phyloP scores from a whole-genome alignment of 2,113 vertebrate species.

The Calyptomena viridis region DNA sequence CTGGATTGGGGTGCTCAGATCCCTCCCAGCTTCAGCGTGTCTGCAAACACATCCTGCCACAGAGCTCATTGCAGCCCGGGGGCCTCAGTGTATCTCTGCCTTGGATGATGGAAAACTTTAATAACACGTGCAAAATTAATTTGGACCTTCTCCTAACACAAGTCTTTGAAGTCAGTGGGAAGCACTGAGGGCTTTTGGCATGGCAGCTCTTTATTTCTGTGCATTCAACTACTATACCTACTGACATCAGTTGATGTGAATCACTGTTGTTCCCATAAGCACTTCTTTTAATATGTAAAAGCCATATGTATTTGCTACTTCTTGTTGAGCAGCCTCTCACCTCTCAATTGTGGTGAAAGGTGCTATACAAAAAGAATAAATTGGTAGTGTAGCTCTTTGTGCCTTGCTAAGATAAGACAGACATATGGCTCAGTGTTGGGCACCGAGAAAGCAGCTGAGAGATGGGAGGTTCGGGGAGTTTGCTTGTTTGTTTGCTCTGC shows the following conservation, averaged over 20 bases:
- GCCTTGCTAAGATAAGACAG: not conserved
- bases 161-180: constrained; percentile 42
- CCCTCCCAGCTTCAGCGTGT: not conserved
- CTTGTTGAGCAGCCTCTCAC: not conserved
- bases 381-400: not conserved
- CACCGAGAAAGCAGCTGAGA: not conserved
- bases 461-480: not conserved
- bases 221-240: not conserved
- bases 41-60: fast-evolving
- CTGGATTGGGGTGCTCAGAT: not conserved
- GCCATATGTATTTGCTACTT: not conserved
- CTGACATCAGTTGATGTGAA: not conserved
- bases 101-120: constrained; percentile 55
- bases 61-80: not conserved
- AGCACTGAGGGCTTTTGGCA: constrained; percentile 1
- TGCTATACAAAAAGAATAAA: not conserved
- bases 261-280: not conserved
- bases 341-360: not conserved
- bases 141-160: constrained; percentile 27
- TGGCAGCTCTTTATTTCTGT: not conserved
- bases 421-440: not conserved
- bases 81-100: not conserved
- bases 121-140: constrained; percentile 14
- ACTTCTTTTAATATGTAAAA: constrained; percentile 3
- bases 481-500: not conserved